These are phyloP conservation scores for Eucidaris tribuloides DNA, from an alignment of 35 echinoderm and acorn worm genomes.

Conservation along the genomic window DNA sequence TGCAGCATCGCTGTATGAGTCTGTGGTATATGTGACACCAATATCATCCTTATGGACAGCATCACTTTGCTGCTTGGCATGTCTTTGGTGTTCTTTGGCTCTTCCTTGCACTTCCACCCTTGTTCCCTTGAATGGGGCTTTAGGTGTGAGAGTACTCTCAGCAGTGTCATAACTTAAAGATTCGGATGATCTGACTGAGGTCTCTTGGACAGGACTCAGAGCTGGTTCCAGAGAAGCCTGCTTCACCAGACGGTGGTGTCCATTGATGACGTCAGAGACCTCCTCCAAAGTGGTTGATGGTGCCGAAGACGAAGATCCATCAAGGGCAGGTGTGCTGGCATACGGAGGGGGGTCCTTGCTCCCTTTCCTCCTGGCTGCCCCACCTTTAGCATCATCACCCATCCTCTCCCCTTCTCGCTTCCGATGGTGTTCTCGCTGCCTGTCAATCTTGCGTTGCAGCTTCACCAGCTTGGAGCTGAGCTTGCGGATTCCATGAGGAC, in stretches of 20 bases:
- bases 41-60: conserved; percentile 61
- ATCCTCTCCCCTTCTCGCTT: conserved; percentile 37
- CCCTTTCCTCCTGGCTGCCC: conserved; percentile 12
- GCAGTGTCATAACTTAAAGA: conserved; percentile 2
- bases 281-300: conserved; percentile 17
- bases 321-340: conserved; percentile 71
- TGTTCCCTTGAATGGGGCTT: background rate
- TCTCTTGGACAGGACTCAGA: conserved; percentile 54
- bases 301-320: background rate
- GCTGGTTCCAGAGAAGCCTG: conserved; percentile 25
- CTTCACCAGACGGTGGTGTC: background rate
- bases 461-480: conserved; percentile 79
- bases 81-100: background rate
- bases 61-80: background rate
- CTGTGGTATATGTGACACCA: conserved; percentile 54
- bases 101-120: background rate
- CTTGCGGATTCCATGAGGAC: conserved; percentile 75
- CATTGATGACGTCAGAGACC: conserved; percentile 25
- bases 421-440: conserved; percentile 83
- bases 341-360: conserved; percentile 47
- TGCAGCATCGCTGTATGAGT: conserved; percentile 50
- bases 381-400: conserved; percentile 19
- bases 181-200: conserved; percentile 5
- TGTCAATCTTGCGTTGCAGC: conserved; percentile 84
- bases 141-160: conserved; percentile 46